Base-by-base conservation (phyloP, 1,140 invertebrate genomes). In the Bilobella aurantiaca region DNA sequence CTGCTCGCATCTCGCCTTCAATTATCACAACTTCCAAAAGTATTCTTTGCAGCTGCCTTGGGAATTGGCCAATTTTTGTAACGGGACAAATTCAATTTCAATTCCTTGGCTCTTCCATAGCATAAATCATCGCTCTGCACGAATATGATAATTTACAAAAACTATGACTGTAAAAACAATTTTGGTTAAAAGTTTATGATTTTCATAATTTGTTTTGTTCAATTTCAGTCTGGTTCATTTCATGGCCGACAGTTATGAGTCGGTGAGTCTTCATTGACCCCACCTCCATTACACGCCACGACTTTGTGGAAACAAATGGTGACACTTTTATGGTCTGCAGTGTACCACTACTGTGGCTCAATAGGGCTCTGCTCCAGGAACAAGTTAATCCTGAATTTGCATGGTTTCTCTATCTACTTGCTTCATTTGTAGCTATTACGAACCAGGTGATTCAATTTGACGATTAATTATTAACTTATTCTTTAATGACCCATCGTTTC, bases 221-320 rank as follows among this genome's bases (percentile, higher is more conserved):
- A 28, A 63, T 64, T 64, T 29, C 37, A 73, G 71, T 58, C 78
- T 98, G 62, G 93, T 96, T 57, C 96, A 99, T 78, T 99, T 96
- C 96, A 89, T 86, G 65, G 94, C 95, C n/a, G 96, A 99, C 77
- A 95, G 93, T 3, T 99, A 95, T 93, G 95, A 95, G 62, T 92
- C 91, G 31, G 87, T 96, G 42, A 93, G 97, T 70, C 78, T 93
- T 68, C 90, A 92, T 98, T 71, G 95, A 98, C 81, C 96, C 96
- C 0, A 98, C 95, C 12, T 94, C 94, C 47, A 99, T 99, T 76
- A 98, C 95, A 1, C 83, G 96, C 3, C 96, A 99, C 78, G 95
- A 98, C 80, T 98, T 98, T 77, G 89, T 98, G 63, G 95, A 99
- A 80, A 98, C 95, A 8, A 99, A 99, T 79, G 95, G 94, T n/a